Evolutionary conservation across 2,888 invertebrate genomes (phyloP), one percentile per base, ranked within the genome.

Genomic region (Rhagophthalmus giganteus): DNA sequence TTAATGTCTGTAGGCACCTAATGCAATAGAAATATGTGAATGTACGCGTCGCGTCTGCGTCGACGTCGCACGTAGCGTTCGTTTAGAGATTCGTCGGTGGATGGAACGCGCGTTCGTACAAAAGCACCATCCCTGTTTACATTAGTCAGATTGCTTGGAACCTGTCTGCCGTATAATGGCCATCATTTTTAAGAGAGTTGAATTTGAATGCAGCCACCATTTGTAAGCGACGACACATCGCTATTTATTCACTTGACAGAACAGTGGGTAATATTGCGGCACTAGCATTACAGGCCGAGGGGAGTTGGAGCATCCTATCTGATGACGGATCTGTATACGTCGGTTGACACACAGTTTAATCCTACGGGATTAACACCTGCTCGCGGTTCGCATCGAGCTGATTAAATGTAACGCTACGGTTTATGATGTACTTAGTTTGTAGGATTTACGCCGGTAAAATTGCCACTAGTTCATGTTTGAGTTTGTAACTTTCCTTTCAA

Each of bases 71-170:
- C n/a, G n/a, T n/a, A n/a, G n/a, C n/a, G n/a, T n/a, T n/a, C 2
- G 38, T 27, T 16, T n/a, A n/a, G n/a, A n/a, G n/a, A n/a, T n/a
- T n/a, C n/a, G n/a, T n/a, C n/a, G n/a, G n/a, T n/a, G n/a, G n/a
- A n/a, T n/a, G n/a, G n/a, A n/a, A n/a, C n/a, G n/a, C n/a, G n/a
- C n/a, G n/a, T n/a, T n/a, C n/a, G n/a, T n/a, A n/a, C n/a, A n/a
- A n/a, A n/a, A 49, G 49, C 45, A 15, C 13, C 25, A 32, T 25
- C 49, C 54, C 58, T 60, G 63, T 68, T 64, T 68, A 60, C 73
- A 73, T 74, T 73, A 72, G 73, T 72, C 71, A 71, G 71, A 73
- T 73, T 73, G 72, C 71, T 69, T 67, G 68, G 65, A 65, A 69
- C 68, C 68, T 70, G 70, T 73, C 73, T 70, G 56, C 60, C 58